A percentile compares a stretch with the other conserved stretches of the same genome.
Evolutionary conservation across 2,113 vertebrate species (phyloP).

Genomic region (Psilopogon haemacephalus): DNA sequence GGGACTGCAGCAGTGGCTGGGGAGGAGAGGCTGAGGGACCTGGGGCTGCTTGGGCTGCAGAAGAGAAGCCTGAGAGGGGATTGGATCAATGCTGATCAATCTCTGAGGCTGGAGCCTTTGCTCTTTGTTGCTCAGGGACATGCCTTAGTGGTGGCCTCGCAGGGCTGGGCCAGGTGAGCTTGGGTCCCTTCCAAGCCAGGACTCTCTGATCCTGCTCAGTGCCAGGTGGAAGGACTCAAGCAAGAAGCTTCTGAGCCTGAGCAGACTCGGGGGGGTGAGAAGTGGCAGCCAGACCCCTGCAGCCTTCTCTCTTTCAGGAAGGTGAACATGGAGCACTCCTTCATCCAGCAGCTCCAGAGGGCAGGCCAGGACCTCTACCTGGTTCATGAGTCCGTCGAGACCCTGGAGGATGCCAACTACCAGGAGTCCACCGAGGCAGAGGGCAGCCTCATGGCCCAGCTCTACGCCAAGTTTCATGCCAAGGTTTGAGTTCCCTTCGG

Average conservation of each 20-base stretch:
- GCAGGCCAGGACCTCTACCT: slow-evolving; percentile 16
- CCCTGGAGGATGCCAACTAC: slow-evolving; percentile 26
- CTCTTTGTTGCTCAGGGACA: too few relatives aligned
- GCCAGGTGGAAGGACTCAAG: fast-evolving
- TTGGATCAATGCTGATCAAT: too few relatives aligned
- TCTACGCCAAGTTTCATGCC: not conserved
- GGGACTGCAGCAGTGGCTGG: too few relatives aligned
- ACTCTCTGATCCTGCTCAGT: too few relatives aligned
- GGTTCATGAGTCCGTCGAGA: slow-evolving; percentile 59
- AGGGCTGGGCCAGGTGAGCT: too few relatives aligned
- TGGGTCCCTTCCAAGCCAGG: too few relatives aligned
- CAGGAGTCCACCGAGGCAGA: not conserved
- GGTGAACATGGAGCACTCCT: slow-evolving; percentile 30
- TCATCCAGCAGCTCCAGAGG: slow-evolving; percentile 59
- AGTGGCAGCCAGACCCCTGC: not conserved
- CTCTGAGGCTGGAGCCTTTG: too few relatives aligned
- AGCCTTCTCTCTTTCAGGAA: slow-evolving; percentile 16
- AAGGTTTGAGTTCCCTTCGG: slow-evolving; percentile 43
- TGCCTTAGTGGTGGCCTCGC: too few relatives aligned
- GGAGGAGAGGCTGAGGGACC: too few relatives aligned
- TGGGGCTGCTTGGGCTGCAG: too few relatives aligned
- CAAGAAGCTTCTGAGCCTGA: fast-evolving
- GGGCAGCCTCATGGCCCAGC: not conserved
- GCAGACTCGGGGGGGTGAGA: not conserved
- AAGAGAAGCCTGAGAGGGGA: too few relatives aligned